phyloP scores from a whole-genome alignment of 2,797 vertebrate species.

The Adrianichthys oophorus region DNA sequence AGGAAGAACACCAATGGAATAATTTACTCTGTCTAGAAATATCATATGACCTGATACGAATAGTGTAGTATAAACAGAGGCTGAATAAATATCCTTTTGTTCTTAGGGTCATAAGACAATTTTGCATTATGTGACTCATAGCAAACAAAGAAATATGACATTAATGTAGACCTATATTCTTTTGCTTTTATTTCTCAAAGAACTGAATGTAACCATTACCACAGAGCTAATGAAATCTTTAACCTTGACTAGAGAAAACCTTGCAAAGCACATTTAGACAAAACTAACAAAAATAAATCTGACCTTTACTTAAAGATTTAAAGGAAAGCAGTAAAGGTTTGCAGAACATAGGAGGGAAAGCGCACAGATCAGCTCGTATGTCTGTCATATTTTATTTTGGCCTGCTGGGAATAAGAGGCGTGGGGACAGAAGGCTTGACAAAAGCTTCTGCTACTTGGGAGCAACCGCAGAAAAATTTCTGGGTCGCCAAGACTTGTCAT shows the following conservation, averaged over 20 bases:
- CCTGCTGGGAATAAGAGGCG: conserved; percentile 23
- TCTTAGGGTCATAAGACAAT: conserved; percentile 61
- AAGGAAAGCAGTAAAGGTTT: conserved; percentile 4
- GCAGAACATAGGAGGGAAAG: conserved; percentile 13
- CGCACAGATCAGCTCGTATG: conserved; percentile 22
- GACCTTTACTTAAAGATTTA: conserved; percentile 6
- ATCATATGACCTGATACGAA: conserved; percentile 46
- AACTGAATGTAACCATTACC: background rate
- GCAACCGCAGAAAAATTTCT: conserved; percentile 35
- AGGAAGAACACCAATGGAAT: conserved; percentile 6
- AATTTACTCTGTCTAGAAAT: conserved; percentile 23
- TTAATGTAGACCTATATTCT: conserved; percentile 17
- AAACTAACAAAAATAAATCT: background rate
- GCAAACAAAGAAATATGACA: conserved; percentile 19
- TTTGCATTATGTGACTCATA: conserved; percentile 32
- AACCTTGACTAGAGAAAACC: conserved; percentile 21
- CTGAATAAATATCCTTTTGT: conserved; percentile 53
- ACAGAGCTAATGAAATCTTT: background rate
- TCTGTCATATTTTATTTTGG: conserved; percentile 45
- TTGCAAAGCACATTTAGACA: conserved; percentile 17
- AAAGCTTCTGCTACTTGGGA: conserved; percentile 42
- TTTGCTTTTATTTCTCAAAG: conserved; percentile 7
- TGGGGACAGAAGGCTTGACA: conserved; percentile 34
- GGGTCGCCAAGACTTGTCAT: conserved; percentile 28
- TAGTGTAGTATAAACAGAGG: conserved; percentile 39